Conservation (phyloP, 2,888 invertebrate genomes). For the Dichetophora obliterata region DNA sequence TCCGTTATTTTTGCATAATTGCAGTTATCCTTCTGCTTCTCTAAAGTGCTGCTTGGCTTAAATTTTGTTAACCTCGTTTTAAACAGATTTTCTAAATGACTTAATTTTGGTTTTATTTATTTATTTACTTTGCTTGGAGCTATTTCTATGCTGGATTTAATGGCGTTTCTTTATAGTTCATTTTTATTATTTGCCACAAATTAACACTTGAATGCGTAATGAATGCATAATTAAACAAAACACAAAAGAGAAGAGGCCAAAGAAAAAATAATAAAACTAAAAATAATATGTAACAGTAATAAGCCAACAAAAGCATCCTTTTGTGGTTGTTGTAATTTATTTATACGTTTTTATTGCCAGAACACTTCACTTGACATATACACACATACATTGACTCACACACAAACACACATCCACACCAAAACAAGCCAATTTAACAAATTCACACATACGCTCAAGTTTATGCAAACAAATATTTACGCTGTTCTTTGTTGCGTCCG, state of each 20-base stretch:
- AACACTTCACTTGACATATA: background rate
- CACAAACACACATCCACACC: background rate
- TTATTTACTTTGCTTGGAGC: background rate
- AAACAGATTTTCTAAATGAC: background rate
- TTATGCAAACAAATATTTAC: background rate
- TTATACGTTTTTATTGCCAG: background rate
- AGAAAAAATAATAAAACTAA: too few relatives aligned
- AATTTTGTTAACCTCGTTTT: background rate
- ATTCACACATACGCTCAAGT: background rate
- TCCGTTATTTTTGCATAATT: too few relatives aligned
- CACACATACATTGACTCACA: background rate
- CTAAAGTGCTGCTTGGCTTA: background rate
- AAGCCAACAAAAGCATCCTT: background rate
- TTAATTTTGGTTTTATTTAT: background rate
- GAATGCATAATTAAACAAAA: constrained; percentile 14
- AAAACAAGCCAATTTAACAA: background rate
- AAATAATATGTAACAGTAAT: background rate
- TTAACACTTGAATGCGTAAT: constrained; percentile 23
- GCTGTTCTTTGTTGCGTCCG: too few relatives aligned
- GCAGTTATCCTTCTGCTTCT: too few relatives aligned
- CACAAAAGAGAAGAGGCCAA: background rate
- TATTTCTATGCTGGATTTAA: background rate
- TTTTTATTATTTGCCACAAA: background rate
- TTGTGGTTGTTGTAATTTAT: too few relatives aligned
- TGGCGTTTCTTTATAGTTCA: background rate